Evolutionary conservation across 2,888 invertebrate species (phyloP), one percentile per base, ranked within the genome.

Genomic region (Rambutsinella grinnellia): DNA sequence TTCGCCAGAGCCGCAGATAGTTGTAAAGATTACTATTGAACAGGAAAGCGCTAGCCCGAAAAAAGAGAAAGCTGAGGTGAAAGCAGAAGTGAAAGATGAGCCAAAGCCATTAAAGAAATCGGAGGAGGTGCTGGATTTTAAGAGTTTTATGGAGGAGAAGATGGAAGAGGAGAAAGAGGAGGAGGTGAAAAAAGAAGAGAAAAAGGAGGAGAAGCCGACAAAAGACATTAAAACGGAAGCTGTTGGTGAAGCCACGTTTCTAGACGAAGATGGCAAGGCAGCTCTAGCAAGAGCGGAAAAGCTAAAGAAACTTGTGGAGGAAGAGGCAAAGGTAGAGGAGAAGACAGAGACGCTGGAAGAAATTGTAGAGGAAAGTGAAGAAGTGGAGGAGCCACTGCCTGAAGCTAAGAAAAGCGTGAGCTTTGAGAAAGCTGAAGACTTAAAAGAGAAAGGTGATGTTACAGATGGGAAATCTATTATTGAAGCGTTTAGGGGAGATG

Each of bases 11-110:
- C 21, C 28, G 13, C 27, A 66, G 15, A 66, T 46, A 46, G 23
- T 23, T 36, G 66, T 89, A 84, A 88, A 88, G 76, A 88, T 47
- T 17, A n/a, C 3, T 47, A 47, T 3, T 17, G 6, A 17, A 47
- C 2, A 47, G 17, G 17, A 6, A n/a, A 3, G 17, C 17, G 6
- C 17, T 17, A 47, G 17, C 47, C 2, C 3, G 3, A 6, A 17
- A 1, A 28, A 57, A 2, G 27, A 15, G 15, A 27, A 57, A 57
- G n/a, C 17, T 19, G 13, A 19, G 17, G 2, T 53, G 13, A 23
- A 21, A n/a, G 21, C 53, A 17, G 53, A 21, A 53, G 21, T 19
- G 21, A 21, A 13, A 5, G 5, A 3, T 23, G 8, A 80, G 19
- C 24, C 81, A 15, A 17, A 78, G 3, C 53, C 66, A 61, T 56